Evolutionary conservation across 2,113 vertebrate genomes (phyloP).

Genomic region (Myxocyprinus asiaticus): DNA sequence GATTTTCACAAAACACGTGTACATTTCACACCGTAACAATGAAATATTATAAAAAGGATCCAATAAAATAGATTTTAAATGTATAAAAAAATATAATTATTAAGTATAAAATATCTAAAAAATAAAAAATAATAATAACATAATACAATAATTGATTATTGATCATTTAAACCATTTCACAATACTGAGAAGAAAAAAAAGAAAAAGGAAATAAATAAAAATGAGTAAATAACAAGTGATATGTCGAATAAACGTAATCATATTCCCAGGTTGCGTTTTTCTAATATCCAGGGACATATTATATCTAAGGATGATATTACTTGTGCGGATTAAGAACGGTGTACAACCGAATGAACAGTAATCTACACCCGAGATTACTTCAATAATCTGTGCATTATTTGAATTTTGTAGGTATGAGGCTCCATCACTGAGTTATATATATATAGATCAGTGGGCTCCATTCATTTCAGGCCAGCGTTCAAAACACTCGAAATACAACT

Average conservation of each 20-base stretch:
- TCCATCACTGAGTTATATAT: too few species aligned
- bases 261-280: conserved; percentile 28
- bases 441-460: too few species aligned
- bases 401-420: conserved; percentile 27
- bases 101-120: too few species aligned
- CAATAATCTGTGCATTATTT: conserved; percentile 44
- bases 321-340: conserved; percentile 48
- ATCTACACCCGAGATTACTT: conserved; percentile 53
- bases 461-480: not conserved
- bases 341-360: conserved; percentile 45
- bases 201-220: not conserved
- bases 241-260: conserved; percentile 18
- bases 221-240: not conserved
- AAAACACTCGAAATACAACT: not conserved
- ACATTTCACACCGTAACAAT: not conserved
- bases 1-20: not conserved
- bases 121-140: not conserved
- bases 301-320: conserved; percentile 44
- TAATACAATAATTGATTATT: too few species aligned
- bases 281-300: conserved; percentile 43
- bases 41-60: not conserved
- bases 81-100: too few species aligned
- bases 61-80: not conserved
- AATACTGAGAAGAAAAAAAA: not conserved
- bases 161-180: too few species aligned